phyloP scores from a whole-genome alignment of 2,113 vertebrate species.

The Clinocottus analis region DNA sequence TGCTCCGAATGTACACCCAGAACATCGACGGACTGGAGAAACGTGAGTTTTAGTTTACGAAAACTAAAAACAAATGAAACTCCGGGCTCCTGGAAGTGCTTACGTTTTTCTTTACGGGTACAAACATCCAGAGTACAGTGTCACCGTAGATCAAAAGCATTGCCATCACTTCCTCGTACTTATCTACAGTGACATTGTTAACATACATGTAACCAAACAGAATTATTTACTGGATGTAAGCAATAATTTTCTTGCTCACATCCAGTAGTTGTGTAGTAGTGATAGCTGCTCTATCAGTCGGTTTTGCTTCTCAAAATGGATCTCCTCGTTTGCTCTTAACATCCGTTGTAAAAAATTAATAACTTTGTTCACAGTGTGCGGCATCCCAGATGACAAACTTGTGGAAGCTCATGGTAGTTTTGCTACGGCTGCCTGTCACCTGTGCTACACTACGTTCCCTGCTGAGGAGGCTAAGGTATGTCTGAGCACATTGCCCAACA shows the following conservation, averaged over 20 bases:
- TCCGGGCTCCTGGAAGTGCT: background rate
- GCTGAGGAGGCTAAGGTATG: conserved; percentile 83
- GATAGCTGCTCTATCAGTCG: background rate
- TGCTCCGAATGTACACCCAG: conserved; percentile 86
- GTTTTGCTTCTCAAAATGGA: background rate
- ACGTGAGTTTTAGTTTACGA: conserved; percentile 74
- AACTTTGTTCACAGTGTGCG: conserved; percentile 74
- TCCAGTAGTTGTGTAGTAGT: background rate
- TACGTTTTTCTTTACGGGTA: background rate
- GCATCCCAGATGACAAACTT: conserved; percentile 84
- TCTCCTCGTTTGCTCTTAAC: background rate
- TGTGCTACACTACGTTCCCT: conserved; percentile 84
- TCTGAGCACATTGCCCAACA: background rate
- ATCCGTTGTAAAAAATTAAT: background rate
- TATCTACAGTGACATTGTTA: background rate
- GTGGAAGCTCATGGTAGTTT: conserved; percentile 87
- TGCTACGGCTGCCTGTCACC: conserved; percentile 83
- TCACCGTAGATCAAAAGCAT: background rate
- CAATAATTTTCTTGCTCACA: background rate
- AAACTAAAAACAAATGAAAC: background rate
- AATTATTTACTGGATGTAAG: background rate
- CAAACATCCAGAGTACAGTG: background rate
- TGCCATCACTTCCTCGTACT: background rate
- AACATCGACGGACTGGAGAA: conserved; percentile 88
- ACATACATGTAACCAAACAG: background rate